A percentile compares a stretch with the other conserved stretches of the same genome.
phyloP scores from a whole-genome alignment of 2,113 vertebrate genomes.

The Ondatra zibethicus region DNA sequence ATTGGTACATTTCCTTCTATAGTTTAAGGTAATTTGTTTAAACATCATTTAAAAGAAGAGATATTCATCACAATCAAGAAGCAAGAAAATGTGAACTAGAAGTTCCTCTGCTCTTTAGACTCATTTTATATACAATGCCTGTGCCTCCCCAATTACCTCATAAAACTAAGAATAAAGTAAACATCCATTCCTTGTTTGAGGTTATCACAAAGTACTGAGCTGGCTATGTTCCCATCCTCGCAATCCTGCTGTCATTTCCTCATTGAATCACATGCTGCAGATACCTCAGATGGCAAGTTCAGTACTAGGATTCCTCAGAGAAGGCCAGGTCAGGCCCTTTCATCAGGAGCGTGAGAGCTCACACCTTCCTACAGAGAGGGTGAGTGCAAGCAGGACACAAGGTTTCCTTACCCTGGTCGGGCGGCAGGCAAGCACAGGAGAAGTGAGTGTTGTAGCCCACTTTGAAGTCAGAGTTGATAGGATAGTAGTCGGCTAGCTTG shows the following conservation, averaged over 20 bases:
- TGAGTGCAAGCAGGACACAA: accelerated
- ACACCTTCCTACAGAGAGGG: neutral
- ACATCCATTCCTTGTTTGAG: neutral
- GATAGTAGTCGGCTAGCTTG: slow-evolving; percentile 94
- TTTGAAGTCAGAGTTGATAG: slow-evolving; percentile 93
- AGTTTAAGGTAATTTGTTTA: slow-evolving; percentile 6
- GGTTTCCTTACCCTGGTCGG: slow-evolving; percentile 87
- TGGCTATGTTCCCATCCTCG: neutral
- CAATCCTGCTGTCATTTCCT: neutral
- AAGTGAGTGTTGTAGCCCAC: slow-evolving; percentile 92
- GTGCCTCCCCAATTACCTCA: neutral
- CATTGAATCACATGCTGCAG: neutral
- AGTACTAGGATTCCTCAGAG: neutral
- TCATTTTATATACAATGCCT: neutral
- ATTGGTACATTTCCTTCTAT: slow-evolving; percentile 16
- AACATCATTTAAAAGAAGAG: slow-evolving; percentile 19
- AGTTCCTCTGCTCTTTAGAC: neutral
- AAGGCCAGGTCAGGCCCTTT: neutral
- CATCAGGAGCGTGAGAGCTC: neutral
- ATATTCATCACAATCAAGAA: neutral
- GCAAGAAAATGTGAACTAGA: neutral
- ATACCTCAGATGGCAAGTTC: neutral
- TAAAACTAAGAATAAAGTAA: neutral
- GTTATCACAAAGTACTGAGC: slow-evolving; percentile 30
- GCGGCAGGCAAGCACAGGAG: slow-evolving; percentile 93